A percentile compares a stretch with the other conserved stretches of the same genome.
These are phyloP conservation scores for Chrysolina americana DNA, from an alignment of 2,888 invertebrate species.

Conservation along the genomic window DNA sequence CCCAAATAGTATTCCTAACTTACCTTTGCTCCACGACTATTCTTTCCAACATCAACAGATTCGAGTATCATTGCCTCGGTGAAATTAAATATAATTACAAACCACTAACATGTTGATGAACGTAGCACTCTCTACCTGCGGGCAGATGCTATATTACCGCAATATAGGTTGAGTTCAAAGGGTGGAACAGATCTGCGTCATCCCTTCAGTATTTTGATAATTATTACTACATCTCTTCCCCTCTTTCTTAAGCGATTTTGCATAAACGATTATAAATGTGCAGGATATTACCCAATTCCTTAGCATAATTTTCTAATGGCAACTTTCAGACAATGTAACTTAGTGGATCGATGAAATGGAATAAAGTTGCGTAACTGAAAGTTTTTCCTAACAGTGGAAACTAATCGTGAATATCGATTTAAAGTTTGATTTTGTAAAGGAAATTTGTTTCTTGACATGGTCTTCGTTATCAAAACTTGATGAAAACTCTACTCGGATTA, in stretches of 20 bases:
- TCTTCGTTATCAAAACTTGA: too few relatives aligned
- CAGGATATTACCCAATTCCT: neutral
- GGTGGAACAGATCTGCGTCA: too few relatives aligned
- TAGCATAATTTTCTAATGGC: neutral
- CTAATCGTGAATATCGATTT: too few relatives aligned
- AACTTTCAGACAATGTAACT: too few relatives aligned
- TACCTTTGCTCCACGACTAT: neutral
- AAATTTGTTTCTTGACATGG: too few relatives aligned
- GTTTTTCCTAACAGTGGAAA: too few relatives aligned
- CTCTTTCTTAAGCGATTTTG: neutral
- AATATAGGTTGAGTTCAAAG: neutral
- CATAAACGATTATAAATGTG: neutral
- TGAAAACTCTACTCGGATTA: too few relatives aligned
- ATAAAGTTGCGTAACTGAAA: too few relatives aligned
- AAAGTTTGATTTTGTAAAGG: too few relatives aligned
- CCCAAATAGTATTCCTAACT: too few relatives aligned
- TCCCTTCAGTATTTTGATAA: too few relatives aligned
- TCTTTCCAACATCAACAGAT: neutral
- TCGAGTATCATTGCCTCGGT: neutral
- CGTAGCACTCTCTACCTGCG: neutral
- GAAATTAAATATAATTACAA: neutral
- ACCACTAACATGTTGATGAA: neutral
- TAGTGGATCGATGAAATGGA: too few relatives aligned
- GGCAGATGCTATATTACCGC: neutral
- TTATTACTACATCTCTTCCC: neutral